Conservation (phyloP, 2,113 vertebrate species). For the Seriola aureovittata region DNA sequence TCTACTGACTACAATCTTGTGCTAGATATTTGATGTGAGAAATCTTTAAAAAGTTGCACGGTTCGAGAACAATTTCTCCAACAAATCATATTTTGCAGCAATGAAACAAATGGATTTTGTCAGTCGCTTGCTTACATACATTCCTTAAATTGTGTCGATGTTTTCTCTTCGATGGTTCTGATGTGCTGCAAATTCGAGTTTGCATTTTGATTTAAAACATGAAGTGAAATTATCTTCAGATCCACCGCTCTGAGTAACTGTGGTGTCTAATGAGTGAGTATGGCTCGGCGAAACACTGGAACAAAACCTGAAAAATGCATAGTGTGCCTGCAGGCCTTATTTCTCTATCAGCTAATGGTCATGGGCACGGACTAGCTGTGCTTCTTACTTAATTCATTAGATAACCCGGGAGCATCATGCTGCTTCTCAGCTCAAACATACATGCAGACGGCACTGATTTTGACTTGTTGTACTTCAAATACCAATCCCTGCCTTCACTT, state of each 20-base stretch:
- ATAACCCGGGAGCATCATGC: conserved; percentile 44
- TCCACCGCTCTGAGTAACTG: conserved; percentile 5
- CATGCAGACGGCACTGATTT: conserved; percentile 17
- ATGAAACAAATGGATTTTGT: neutral
- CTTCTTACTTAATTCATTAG: conserved; percentile 70
- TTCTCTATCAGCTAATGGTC: conserved; percentile 81
- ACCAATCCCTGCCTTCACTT: conserved; percentile 21
- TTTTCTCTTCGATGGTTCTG: conserved; percentile 15
- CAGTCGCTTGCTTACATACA: neutral
- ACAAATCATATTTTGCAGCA: conserved; percentile 5
- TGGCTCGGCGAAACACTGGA: conserved; percentile 48
- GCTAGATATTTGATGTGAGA: neutral
- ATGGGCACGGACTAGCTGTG: conserved; percentile 67
- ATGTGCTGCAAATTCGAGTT: conserved; percentile 25
- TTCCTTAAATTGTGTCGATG: conserved; percentile 13
- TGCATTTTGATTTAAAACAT: conserved; percentile 56
- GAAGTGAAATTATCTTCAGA: conserved; percentile 54
- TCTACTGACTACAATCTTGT: neutral
- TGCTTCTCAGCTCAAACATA: conserved; percentile 47
- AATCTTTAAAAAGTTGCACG: neutral
- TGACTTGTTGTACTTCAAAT: conserved; percentile 52
- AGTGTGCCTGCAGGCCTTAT: conserved; percentile 73
- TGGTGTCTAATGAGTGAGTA: conserved; percentile 59
- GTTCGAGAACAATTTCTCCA: conserved; percentile 5
- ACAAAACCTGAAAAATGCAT: conserved; percentile 77